Evolutionary conservation across 2,888 invertebrate genomes (phyloP), one percentile per base, ranked within the genome.

Genomic region (Meteorus colon): DNA sequence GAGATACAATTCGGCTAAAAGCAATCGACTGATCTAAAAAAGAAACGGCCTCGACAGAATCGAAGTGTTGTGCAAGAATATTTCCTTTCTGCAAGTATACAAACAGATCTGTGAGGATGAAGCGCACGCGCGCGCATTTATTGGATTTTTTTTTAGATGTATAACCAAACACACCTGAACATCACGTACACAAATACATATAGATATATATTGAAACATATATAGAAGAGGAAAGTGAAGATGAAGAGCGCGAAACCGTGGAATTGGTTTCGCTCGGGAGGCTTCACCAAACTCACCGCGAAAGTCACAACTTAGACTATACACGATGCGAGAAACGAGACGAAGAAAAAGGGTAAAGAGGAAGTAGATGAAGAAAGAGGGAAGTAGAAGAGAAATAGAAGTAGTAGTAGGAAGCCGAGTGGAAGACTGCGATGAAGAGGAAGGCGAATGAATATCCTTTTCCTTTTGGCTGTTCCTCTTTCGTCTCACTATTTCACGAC

Each of bases 251-350:
- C 55, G 73, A 77, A 77, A 69, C 73, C 75, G 70, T 75, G 73
- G 77, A 77, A 77, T 77, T 73, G 77, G 77, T 77, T 77, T 70
- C 75, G 72, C 75, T 73, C 55, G 65, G 69, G 51, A 73, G 73
- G 72, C 65, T 72, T 75, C 67, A 67, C 72, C 60, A 59, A 75
- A 75, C 77, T 70, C 70, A 19, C 73, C 73, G 69, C 74, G 72
- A 60, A 77, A 77, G 70, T 75, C 75, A 70, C 73, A 62, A 19
- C 59, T 66, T 16, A 24, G 67, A 68, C 66, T 48, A n/a, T 31
- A 19, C 65, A 34, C 41, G 24, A 24, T 45, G 4, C 34, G 29
- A 71, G 41, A 8, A 60, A 71, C 27, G n/a, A 29, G 29, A 73
- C 29, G 41, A 55, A 73, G 73, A 62, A 68, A 24, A 68, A 55